A percentile compares a stretch with the other conserved stretches of the same genome.
phyloP scores from a whole-genome alignment of 2,888 invertebrate genomes.

The Agrenia bidenticulata region DNA sequence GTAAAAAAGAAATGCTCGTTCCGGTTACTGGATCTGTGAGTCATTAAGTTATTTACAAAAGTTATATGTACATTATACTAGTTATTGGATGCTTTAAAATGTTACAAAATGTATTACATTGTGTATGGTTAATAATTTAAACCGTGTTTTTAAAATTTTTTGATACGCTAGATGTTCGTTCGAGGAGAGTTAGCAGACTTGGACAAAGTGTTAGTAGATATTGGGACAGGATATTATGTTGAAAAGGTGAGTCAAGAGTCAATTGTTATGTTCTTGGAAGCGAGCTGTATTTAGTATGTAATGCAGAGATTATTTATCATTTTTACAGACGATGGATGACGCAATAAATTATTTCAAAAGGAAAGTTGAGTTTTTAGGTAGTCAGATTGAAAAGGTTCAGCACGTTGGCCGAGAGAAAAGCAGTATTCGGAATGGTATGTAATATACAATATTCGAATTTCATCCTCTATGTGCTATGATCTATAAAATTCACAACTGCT shows the following conservation, averaged over 20 bases:
- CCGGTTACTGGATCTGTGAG: constrained; percentile 87
- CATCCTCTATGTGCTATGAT: no score
- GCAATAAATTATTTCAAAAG: constrained; percentile 85
- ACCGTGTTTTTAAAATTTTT: background rate
- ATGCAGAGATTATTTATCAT: background rate
- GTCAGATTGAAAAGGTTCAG: constrained; percentile 94
- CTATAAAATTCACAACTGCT: no score
- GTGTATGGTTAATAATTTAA: background rate
- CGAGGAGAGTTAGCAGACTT: constrained; percentile 83
- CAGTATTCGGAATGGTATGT: constrained; percentile 67
- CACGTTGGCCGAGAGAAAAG: constrained; percentile 77
- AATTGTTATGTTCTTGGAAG: background rate
- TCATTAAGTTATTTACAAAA: background rate
- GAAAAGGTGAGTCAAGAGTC: constrained; percentile 69
- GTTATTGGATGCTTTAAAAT: constrained; percentile 1
- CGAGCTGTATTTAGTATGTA: background rate
- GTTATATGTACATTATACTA: constrained; percentile 21
- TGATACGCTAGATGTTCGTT: constrained; percentile 81
- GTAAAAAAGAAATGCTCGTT: constrained; percentile 80
- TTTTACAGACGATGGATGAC: constrained; percentile 40
- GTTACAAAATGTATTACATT: background rate
- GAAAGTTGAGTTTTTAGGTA: constrained; percentile 84
- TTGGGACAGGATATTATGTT: constrained; percentile 95
- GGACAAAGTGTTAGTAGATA: constrained; percentile 86
- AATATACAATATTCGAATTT: constrained; percentile 1